phyloP scores from a whole-genome alignment of 2,888 invertebrate genomes.

The Meteorus cinctellus region DNA sequence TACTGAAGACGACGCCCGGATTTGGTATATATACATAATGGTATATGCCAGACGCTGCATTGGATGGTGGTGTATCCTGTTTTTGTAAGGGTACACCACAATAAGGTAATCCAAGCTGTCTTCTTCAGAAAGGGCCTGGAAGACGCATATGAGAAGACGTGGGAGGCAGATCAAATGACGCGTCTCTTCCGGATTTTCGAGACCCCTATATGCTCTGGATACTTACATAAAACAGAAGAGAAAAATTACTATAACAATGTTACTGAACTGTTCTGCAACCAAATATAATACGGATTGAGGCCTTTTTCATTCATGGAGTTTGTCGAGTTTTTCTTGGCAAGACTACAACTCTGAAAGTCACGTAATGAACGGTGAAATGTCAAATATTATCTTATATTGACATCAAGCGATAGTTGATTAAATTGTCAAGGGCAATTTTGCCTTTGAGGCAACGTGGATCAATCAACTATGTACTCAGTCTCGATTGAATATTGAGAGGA shows the following conservation, averaged over 20 bases:
- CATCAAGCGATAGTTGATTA: too few species aligned
- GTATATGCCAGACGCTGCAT: background rate
- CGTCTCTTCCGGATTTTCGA: constrained; percentile 48
- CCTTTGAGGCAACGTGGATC: too few species aligned
- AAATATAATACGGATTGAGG: too few species aligned
- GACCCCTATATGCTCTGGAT: constrained; percentile 37
- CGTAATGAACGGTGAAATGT: too few species aligned
- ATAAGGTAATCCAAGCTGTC: constrained; percentile 59
- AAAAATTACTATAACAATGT: background rate
- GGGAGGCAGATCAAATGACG: constrained; percentile 47
- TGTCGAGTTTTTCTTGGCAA: too few species aligned
- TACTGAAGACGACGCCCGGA: constrained; percentile 10
- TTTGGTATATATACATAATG: background rate
- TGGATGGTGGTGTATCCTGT: constrained; percentile 51
- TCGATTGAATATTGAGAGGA: too few species aligned
- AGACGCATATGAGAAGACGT: background rate
- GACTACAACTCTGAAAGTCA: too few species aligned
- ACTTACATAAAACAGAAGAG: background rate
- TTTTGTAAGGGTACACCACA: constrained; percentile 64
- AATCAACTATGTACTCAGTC: too few species aligned
- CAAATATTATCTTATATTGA: too few species aligned
- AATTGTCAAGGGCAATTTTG: too few species aligned
- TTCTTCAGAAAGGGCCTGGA: background rate
- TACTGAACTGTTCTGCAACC: too few species aligned
- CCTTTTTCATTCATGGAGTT: too few species aligned